These are phyloP conservation scores for Ooceraea biroi DNA, from an alignment of 1,140 invertebrate genomes.

Conservation along the genomic window DNA sequence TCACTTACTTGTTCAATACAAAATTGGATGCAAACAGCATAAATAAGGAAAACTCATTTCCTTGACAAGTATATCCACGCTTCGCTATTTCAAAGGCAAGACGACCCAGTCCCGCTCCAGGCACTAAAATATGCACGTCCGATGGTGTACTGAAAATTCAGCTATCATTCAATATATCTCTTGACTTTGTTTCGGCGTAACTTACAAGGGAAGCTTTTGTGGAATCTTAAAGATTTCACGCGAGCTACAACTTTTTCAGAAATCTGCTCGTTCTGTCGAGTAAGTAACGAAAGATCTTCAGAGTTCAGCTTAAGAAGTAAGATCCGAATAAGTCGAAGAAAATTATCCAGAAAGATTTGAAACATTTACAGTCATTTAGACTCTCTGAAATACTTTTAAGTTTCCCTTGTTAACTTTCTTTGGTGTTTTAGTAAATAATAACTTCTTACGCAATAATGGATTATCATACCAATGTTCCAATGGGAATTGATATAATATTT, in stretches of 20 bases:
- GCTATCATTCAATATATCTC: constrained; percentile 77
- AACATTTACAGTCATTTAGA: no score
- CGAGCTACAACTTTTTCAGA: neutral
- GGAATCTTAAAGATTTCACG: neutral
- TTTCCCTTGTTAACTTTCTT: constrained; percentile 23
- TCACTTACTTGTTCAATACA: constrained; percentile 93
- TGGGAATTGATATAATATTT: constrained; percentile 92
- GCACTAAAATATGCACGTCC: constrained; percentile 93
- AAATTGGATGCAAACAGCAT: constrained; percentile 99
- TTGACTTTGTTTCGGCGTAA: constrained; percentile 60
- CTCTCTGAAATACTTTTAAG: constrained; percentile 12
- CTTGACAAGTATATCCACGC: constrained; percentile 96
- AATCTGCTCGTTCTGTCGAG: neutral
- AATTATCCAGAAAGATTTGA: no score
- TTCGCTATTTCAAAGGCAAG: constrained; percentile 97
- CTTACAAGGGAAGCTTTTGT: constrained; percentile 16
- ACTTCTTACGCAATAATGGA: neutral
- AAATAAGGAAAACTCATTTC: constrained; percentile 98
- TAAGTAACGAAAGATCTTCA: neutral
- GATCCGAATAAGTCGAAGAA: no score
- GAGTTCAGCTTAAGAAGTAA: no score
- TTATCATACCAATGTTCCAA: constrained; percentile 84
- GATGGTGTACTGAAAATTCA: constrained; percentile 82
- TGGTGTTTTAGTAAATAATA: neutral
- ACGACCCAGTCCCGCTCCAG: constrained; percentile 97